Evolutionary conservation across 92 coral and sea anemone species (phyloP).

Genomic region (Zoanthus sociatus): DNA sequence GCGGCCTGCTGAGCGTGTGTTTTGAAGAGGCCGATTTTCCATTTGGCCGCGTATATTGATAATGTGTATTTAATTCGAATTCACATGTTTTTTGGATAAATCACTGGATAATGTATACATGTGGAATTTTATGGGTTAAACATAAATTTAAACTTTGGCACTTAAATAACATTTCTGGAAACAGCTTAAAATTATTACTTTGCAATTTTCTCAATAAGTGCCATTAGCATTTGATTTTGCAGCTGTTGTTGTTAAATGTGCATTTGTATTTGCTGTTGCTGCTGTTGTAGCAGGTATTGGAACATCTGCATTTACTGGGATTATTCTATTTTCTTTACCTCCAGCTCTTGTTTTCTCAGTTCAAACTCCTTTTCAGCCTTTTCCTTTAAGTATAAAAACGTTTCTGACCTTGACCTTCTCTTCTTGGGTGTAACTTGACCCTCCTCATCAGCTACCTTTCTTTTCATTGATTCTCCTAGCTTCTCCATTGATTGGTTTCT

Average conservation of each 20-base stretch:
- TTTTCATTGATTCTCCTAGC: slow-evolving; percentile 59
- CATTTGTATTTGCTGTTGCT: neutral
- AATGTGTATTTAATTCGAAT: no score
- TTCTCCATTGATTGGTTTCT: slow-evolving; percentile 55
- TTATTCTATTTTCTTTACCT: neutral
- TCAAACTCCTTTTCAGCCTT: no score
- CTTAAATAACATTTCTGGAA: no score
- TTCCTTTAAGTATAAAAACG: neutral
- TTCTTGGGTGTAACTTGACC: slow-evolving; percentile 48
- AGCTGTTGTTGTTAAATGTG: neutral
- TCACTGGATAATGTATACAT: slow-evolving; percentile 18
- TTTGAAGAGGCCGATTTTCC: no score
- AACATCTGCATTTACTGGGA: neutral
- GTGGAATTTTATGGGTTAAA: slow-evolving; percentile 9
- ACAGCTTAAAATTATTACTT: no score
- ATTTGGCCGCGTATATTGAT: no score
- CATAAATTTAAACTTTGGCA: no score
- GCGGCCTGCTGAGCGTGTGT: no score
- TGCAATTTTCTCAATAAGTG: no score
- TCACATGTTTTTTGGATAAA: neutral
- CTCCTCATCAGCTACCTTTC: slow-evolving; percentile 45
- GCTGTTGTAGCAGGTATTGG: neutral
- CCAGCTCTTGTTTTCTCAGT: no score
- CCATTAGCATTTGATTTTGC: neutral
- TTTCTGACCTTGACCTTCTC: slow-evolving; percentile 29